Evolutionary conservation across 2,888 invertebrate species (phyloP).

Genomic region (Leptinotarsa rubiginosa): DNA sequence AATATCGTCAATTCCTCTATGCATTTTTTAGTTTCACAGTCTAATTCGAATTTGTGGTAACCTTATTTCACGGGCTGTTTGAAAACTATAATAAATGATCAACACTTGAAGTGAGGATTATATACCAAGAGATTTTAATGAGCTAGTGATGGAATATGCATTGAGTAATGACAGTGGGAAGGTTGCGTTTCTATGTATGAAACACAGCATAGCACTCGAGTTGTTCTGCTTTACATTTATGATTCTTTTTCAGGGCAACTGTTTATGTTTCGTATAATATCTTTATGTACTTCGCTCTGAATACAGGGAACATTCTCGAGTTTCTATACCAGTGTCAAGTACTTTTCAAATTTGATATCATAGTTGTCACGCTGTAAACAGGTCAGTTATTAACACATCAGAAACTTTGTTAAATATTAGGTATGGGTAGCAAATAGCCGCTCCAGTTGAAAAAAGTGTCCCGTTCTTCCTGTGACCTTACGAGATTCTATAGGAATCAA

Average conservation of each 20-base stretch:
- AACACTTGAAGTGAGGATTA: conserved; percentile 12
- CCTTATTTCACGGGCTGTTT: conserved; percentile 27
- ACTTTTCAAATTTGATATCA: too few relatives aligned
- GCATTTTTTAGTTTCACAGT: conserved; percentile 14
- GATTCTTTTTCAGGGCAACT: not conserved
- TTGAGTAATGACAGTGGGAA: conserved; percentile 9
- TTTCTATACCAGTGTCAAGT: too few relatives aligned
- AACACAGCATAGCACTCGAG: not conserved
- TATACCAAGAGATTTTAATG: not conserved
- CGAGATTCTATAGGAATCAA: too few relatives aligned
- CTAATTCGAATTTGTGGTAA: conserved; percentile 20
- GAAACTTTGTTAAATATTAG: too few relatives aligned
- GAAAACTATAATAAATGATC: conserved; percentile 27
- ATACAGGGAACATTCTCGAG: too few relatives aligned
- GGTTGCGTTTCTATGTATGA: not conserved
- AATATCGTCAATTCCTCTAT: conserved; percentile 7
- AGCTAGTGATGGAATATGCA: not conserved
- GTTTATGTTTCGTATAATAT: too few relatives aligned
- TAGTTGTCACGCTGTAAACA: too few relatives aligned
- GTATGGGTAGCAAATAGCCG: too few relatives aligned
- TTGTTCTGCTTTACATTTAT: not conserved
- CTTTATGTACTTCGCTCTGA: too few relatives aligned
- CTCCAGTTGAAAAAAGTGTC: too few relatives aligned
- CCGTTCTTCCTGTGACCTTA: too few relatives aligned
- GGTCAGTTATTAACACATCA: too few relatives aligned